phyloP scores from a whole-genome alignment of 2,113 vertebrate genomes.

The Vanacampus margaritifer region DNA sequence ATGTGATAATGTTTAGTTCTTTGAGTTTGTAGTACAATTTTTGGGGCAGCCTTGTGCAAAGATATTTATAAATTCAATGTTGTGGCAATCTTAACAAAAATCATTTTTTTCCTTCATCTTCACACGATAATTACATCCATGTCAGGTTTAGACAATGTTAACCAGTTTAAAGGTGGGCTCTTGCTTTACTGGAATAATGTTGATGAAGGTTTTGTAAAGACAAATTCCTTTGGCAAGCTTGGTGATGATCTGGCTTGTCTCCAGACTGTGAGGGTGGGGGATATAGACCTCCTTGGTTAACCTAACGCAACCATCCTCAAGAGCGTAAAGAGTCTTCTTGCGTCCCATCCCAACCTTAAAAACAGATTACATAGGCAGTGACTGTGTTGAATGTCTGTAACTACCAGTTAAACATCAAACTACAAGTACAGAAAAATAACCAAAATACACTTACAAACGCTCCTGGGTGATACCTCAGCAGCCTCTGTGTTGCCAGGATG shows the following conservation, averaged over 20 bases:
- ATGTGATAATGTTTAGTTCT: neutral
- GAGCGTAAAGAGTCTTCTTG: slow-evolving; percentile 84
- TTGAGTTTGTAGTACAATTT: neutral
- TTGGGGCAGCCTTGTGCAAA: neutral
- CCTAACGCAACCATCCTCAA: slow-evolving; percentile 86
- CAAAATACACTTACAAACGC: slow-evolving; percentile 78
- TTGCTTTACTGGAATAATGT: slow-evolving; percentile 77
- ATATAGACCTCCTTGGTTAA: slow-evolving; percentile 93
- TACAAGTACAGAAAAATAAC: neutral
- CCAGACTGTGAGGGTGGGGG: slow-evolving; percentile 72
- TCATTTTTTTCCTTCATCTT: neutral
- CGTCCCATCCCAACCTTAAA: slow-evolving; percentile 87
- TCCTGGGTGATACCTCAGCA: slow-evolving; percentile 90
- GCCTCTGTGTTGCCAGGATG: slow-evolving; percentile 85
- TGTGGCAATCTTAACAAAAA: neutral
- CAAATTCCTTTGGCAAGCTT: slow-evolving; percentile 81
- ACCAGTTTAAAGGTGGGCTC: slow-evolving; percentile 85
- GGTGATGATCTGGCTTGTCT: slow-evolving; percentile 74
- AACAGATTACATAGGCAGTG: neutral
- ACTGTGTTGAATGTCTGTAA: neutral
- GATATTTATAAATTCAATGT: neutral
- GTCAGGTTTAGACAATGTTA: slow-evolving; percentile 77
- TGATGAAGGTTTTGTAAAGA: slow-evolving; percentile 95
- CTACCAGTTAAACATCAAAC: neutral
- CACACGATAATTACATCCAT: neutral